phyloP scores from a whole-genome alignment of 2,888 invertebrate genomes.

The Hermodice carunculata region DNA sequence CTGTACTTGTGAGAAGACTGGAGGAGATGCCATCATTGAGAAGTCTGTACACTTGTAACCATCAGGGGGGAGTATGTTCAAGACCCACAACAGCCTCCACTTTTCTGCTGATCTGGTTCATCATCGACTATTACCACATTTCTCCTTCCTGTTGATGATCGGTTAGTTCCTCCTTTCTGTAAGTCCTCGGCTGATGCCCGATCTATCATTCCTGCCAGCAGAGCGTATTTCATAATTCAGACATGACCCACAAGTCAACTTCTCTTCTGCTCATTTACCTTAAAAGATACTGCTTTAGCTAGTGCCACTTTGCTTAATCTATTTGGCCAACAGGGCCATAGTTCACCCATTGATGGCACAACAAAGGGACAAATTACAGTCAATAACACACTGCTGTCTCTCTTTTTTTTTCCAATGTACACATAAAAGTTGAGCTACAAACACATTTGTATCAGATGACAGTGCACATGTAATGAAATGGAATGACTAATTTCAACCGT shows the following conservation, averaged over 20 bases:
- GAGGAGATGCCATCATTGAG: no score
- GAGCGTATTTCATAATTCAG: not conserved
- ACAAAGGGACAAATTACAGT: no score
- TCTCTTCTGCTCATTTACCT: not conserved
- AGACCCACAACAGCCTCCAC: conserved; percentile 16
- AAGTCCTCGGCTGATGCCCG: conserved; percentile 11
- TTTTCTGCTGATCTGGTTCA: conserved; percentile 1
- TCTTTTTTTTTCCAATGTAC: no score
- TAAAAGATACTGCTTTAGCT: not conserved
- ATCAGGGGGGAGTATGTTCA: no score
- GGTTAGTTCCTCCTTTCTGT: not conserved
- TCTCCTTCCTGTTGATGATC: not conserved
- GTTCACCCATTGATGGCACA: no score
- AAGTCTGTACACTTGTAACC: no score
- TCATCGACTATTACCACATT: conserved; percentile 23
- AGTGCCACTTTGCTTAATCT: not conserved
- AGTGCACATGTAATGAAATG: no score
- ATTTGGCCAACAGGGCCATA: not conserved
- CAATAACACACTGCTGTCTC: no score
- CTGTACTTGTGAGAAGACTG: no score
- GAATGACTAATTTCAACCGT: no score
- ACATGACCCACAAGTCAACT: not conserved
- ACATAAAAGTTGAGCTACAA: no score
- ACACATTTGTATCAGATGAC: no score
- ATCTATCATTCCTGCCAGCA: conserved; percentile 15